These are phyloP conservation scores for Xylocampa areola DNA, from an alignment of 2,888 invertebrate species.

Conservation along the genomic window DNA sequence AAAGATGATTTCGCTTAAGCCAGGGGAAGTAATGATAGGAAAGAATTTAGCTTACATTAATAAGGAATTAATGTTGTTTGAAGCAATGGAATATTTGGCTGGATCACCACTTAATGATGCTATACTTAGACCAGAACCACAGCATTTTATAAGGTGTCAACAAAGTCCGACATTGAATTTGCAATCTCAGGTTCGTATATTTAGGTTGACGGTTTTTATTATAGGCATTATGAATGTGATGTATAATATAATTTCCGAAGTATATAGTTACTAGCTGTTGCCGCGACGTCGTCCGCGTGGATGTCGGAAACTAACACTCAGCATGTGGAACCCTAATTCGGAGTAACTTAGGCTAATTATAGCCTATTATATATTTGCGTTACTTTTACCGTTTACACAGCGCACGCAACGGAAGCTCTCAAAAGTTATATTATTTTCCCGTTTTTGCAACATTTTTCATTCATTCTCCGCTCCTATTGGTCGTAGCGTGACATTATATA, in stretches of 20 bases:
- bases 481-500: too few relatives aligned
- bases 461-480: too few relatives aligned
- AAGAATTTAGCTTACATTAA: conserved; percentile 76
- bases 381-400: too few relatives aligned
- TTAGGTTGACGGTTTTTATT: conserved; percentile 1
- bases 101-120: conserved; percentile 89
- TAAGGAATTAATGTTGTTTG: conserved; percentile 89
- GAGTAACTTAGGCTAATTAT: too few relatives aligned
- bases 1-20: conserved; percentile 71
- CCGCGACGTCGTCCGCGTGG: too few relatives aligned
- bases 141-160: conserved; percentile 73
- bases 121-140: conserved; percentile 89
- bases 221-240: not conserved
- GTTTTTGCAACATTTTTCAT: too few relatives aligned
- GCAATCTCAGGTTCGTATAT: conserved; percentile 71
- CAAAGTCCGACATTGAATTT: conserved; percentile 56
- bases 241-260: not conserved
- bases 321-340: too few relatives aligned
- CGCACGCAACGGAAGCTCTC: too few relatives aligned
- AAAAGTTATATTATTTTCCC: too few relatives aligned
- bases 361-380: too few relatives aligned
- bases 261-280: too few relatives aligned
- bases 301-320: too few relatives aligned
- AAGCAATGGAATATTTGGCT: conserved; percentile 90
- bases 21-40: conserved; percentile 74